These are phyloP conservation scores for Leptopilina clavipes DNA, from an alignment of 1,140 invertebrate species.

Conservation along the genomic window DNA sequence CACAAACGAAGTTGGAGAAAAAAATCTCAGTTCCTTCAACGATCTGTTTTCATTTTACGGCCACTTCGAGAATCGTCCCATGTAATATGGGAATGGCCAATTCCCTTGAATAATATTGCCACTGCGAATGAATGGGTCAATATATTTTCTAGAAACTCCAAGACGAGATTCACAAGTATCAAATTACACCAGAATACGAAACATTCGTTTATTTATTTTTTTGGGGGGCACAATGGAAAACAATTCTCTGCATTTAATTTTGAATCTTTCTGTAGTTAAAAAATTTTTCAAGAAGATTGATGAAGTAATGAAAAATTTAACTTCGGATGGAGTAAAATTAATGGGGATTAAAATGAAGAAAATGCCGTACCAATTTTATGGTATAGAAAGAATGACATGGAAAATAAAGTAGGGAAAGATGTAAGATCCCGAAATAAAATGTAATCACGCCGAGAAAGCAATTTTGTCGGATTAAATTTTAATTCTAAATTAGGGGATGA, in stretches of 20 bases:
- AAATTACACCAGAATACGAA: slow-evolving; percentile 14
- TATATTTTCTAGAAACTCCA: background rate
- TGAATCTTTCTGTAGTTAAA: no score
- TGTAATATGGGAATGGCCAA: slow-evolving; percentile 5
- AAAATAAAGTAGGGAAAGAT: slow-evolving; percentile 49
- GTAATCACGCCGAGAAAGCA: slow-evolving; percentile 61
- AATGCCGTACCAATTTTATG: no score
- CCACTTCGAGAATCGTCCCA: slow-evolving; percentile 9
- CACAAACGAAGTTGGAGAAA: background rate
- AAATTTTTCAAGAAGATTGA: no score
- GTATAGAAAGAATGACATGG: no score
- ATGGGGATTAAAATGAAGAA: no score
- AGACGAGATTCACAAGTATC: slow-evolving; percentile 14
- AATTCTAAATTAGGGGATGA: slow-evolving; percentile 73
- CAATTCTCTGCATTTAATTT: no score
- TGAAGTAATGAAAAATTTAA: no score
- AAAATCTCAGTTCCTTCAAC: slow-evolving; percentile 7
- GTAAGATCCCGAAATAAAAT: slow-evolving; percentile 65
- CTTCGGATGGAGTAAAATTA: no score
- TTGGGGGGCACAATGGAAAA: no score
- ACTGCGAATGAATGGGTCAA: slow-evolving; percentile 26
- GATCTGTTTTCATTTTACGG: slow-evolving; percentile 26
- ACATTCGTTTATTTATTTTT: background rate
- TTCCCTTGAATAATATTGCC: slow-evolving; percentile 31
- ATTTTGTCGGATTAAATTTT: slow-evolving; percentile 70